Percentiles rank a stretch among this genome's conserved stretches.
Conservation (phyloP, 2,888 invertebrate genomes). For the Oscheius sp. region DNA sequence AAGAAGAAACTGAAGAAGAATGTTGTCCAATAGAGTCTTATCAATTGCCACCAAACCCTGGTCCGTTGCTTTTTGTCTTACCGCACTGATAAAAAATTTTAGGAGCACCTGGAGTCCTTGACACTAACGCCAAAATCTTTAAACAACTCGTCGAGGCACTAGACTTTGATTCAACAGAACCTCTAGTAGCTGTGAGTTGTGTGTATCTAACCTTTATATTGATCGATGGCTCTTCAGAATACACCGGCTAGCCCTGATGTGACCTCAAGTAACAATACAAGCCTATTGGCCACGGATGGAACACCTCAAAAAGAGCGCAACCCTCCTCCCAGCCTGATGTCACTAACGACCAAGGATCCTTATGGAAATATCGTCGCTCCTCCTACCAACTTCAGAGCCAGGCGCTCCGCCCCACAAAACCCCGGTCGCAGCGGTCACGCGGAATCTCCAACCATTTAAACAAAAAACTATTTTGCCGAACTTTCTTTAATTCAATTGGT, state of each 20-base stretch:
- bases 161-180: no score
- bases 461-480: no score
- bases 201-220: neutral
- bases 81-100: conserved; percentile 8
- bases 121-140: conserved; percentile 18
- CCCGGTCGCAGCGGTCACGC: conserved; percentile 7
- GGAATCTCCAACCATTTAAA: neutral
- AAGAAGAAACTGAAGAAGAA: neutral
- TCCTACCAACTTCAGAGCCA: neutral
- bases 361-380: neutral
- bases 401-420: no score
- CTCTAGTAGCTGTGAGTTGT: neutral
- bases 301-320: neutral
- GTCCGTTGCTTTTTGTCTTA: conserved; percentile 5
- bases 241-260: neutral
- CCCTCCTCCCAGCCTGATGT: conserved; percentile 23
- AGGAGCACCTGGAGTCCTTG: conserved; percentile 2
- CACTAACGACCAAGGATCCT: neutral
- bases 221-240: conserved; percentile 10
- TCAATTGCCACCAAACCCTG: conserved; percentile 20
- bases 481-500: no score
- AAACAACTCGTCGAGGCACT: no score
- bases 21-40: neutral
- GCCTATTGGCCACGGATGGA: neutral
- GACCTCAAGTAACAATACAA: neutral